Evolutionary conservation across 2,797 vertebrate species (phyloP), one percentile per base, ranked within the genome.

Genomic region (Dipus sagitta): DNA sequence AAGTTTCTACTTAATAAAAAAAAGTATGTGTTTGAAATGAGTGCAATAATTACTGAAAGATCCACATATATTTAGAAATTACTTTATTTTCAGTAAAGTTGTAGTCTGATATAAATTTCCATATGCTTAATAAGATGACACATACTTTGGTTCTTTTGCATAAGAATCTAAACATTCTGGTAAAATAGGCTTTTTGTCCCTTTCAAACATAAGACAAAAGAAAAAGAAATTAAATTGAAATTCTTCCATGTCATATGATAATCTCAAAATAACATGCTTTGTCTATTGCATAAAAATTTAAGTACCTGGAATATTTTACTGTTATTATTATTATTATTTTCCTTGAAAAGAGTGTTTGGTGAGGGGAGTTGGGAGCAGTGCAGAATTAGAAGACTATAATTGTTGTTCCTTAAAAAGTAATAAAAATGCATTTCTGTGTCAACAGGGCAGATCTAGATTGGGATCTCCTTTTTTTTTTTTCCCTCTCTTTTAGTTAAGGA

Each of bases 81-180:
- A 93, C 62, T 84, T 94, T 86, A 90, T 83, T 92, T 92, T 86
- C 38, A 96, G 52, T 68, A 86, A 82, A 79, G 75, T 70, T 79
- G 13, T 67, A 84, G 54, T 84, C 21, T 87, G 32, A 90, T 24
- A 90, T 72, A 70, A n/a, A 93, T 94, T 93, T 92, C 60, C 38
- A 80, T 71, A 67, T 88, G 34, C 10, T 88, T 94, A 90, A 21
- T 68, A 80, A 86, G 42, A 86, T 17, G 20, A 77, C 4, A 18
- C 60, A 93, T 6, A 32, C 11, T 87, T 83, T 88, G 32, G 26
- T 42, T 6, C 78, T 82, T 92, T 89, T 85, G 42, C 42, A 81
- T 85, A 91, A 95, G 8, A 67, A 95, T 85, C 30, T 62, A 82
- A 91, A 68, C 11, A 79, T 68, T 94, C 30, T 60, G 24, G 21